These are phyloP conservation scores for Pogoniulus pusillus DNA, from an alignment of 2,797 vertebrate genomes.

Conservation along the genomic window DNA sequence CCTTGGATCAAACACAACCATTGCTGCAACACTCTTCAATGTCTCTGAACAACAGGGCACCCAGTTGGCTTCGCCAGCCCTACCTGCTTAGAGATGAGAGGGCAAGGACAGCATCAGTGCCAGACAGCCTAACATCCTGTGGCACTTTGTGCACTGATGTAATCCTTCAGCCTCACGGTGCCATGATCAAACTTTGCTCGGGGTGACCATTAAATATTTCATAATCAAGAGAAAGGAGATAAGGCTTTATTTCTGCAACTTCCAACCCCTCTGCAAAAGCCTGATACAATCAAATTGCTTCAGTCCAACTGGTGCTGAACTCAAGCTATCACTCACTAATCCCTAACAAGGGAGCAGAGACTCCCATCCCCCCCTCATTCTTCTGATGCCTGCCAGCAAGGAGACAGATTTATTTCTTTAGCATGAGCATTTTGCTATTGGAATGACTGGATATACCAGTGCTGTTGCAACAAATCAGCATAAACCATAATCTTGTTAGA, in stretches of 20 bases:
- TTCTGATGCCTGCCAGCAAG: conserved; percentile 16
- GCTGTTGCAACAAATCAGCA: conserved; percentile 54
- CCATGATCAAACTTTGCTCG: not conserved
- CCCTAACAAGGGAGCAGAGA: not conserved
- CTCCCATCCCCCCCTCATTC: not conserved
- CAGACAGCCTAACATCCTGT: not conserved
- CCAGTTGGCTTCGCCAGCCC: not conserved
- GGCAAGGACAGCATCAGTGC: not conserved
- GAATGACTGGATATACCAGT: conserved; percentile 55
- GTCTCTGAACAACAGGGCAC: not conserved
- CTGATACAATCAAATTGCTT: conserved; percentile 25
- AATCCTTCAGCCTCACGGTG: not conserved
- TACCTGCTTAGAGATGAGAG: not conserved
- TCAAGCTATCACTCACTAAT: not conserved
- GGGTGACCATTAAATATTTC: conserved; percentile 1
- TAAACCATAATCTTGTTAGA: conserved; percentile 60
- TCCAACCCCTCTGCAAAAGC: not conserved
- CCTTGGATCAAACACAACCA: not conserved
- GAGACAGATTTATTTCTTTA: conserved; percentile 34
- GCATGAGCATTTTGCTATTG: conserved; percentile 55
- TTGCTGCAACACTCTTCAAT: not conserved
- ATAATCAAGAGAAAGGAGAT: conserved; percentile 10
- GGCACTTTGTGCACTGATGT: not conserved
- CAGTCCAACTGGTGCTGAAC: conserved; percentile 2
- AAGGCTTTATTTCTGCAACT: not conserved